Conservation (phyloP, 2,113 vertebrate genomes). For the Corythornis madagascariensis region DNA sequence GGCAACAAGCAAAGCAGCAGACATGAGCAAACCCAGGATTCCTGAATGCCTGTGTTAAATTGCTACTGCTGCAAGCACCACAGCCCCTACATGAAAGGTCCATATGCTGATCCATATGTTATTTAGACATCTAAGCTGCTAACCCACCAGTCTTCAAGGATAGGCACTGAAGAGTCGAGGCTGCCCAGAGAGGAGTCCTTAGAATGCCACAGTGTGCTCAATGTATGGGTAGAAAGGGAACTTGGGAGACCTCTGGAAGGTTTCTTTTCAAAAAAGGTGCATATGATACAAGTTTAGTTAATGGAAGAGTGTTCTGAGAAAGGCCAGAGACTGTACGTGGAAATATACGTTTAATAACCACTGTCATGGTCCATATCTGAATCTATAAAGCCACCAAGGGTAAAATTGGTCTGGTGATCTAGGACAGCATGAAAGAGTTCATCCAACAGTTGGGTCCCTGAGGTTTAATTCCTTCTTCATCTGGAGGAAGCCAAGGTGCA, state of each 20-base stretch:
- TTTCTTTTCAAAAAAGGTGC: background rate
- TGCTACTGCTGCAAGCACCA: conserved; percentile 36
- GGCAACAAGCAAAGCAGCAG: conserved; percentile 19
- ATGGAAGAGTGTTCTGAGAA: background rate
- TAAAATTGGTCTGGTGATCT: background rate
- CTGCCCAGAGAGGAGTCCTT: background rate
- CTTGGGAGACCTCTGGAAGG: background rate
- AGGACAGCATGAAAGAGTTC: background rate
- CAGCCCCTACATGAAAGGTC: background rate
- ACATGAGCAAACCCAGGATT: conserved; percentile 51
- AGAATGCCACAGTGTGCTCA: background rate
- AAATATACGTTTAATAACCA: background rate
- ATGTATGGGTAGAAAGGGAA: background rate
- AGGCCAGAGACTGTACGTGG: background rate
- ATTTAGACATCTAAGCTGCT: background rate
- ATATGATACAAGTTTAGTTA: background rate
- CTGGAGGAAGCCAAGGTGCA: background rate
- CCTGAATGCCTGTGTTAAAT: background rate
- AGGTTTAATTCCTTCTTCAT: background rate
- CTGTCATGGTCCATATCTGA: background rate
- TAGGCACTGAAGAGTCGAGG: background rate
- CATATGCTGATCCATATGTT: background rate
- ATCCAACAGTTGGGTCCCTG: background rate
- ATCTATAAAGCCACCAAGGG: background rate
- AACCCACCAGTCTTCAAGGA: background rate